Percentiles rank a stretch among this genome's conserved stretches.
Conservation (phyloP, 2,888 invertebrate species). For the Drosophila glabriapex region DNA sequence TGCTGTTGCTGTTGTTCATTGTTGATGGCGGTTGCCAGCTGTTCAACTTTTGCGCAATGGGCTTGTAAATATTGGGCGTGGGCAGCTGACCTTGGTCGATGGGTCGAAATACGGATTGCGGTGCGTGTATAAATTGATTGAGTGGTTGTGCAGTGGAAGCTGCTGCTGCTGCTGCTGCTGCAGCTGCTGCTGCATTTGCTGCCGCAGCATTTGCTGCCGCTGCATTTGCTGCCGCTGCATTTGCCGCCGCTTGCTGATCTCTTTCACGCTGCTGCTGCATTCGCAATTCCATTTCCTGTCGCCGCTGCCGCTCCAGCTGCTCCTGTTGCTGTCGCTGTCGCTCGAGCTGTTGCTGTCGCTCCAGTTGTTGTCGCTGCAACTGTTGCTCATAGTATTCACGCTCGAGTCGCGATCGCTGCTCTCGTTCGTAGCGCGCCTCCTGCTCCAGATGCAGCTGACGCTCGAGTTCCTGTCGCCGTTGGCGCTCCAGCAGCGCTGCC, state of each 20-base stretch:
- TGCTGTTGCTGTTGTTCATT: slow-evolving; percentile 13
- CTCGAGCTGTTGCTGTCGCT: slow-evolving; percentile 66
- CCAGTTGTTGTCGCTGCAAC: slow-evolving; percentile 69
- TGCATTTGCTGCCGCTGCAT: slow-evolving; percentile 1
- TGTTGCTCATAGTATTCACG: slow-evolving; percentile 79
- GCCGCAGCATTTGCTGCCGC: slow-evolving; percentile 69
- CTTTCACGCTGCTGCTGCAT: slow-evolving; percentile 34
- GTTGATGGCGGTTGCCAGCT: slow-evolving; percentile 64
- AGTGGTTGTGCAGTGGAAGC: slow-evolving; percentile 86
- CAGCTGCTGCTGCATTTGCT: slow-evolving; percentile 2
- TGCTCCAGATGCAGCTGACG: slow-evolving; percentile 68
- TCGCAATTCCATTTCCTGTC: slow-evolving; percentile 58
- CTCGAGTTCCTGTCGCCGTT: slow-evolving; percentile 85
- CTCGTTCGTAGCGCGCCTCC: slow-evolving; percentile 71
- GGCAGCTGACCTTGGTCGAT: slow-evolving; percentile 79
- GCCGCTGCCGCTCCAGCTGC: slow-evolving; percentile 85
- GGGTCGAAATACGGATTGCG: slow-evolving; percentile 91
- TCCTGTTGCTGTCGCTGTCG: slow-evolving; percentile 70
- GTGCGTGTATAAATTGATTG: slow-evolving; percentile 92
- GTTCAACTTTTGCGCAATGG: slow-evolving; percentile 70
- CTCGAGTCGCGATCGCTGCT: slow-evolving; percentile 85
- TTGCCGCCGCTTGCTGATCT: slow-evolving; percentile 72
- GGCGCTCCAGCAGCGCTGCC: slow-evolving; percentile 69
- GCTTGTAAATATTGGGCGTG: slow-evolving; percentile 75
- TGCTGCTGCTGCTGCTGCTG: slow-evolving; percentile 68